phyloP scores from a whole-genome alignment of 2,113 vertebrate genomes.

The Panthera tigris region DNA sequence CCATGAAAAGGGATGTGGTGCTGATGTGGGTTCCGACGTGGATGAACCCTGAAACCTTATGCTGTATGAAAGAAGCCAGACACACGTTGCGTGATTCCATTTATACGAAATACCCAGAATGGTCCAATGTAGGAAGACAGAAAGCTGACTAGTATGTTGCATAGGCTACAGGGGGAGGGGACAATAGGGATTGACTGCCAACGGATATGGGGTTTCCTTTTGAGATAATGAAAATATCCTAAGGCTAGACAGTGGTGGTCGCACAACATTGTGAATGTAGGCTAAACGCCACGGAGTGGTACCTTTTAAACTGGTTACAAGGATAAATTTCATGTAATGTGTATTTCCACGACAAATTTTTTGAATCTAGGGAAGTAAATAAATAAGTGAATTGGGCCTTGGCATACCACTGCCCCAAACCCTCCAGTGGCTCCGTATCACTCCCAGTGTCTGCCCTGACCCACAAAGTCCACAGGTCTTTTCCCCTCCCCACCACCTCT shows the following conservation, averaged over 20 bases:
- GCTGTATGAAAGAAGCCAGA: not conserved
- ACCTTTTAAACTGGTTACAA: not conserved
- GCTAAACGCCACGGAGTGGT: not conserved
- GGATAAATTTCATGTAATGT: not conserved
- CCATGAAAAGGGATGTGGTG: not conserved
- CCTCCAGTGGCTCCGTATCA: not conserved
- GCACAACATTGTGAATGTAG: not conserved
- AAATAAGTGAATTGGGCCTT: not conserved
- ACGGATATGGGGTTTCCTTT: not conserved
- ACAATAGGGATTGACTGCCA: not conserved
- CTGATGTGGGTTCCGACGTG: accelerated
- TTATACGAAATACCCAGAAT: not conserved
- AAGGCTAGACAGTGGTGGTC: not conserved
- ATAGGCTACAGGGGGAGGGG: not conserved
- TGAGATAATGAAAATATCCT: not conserved
- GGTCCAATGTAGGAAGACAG: not conserved
- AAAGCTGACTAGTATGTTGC: not conserved
- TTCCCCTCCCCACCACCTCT: not conserved
- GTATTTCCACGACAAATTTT: not conserved
- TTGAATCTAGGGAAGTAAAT: not conserved
- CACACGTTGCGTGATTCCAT: not conserved
- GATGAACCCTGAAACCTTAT: not conserved
- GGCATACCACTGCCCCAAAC: not conserved
- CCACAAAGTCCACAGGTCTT: too few relatives aligned
- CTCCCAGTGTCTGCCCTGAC: not conserved